These are phyloP conservation scores for Redunca redunca DNA, from an alignment of 2,113 vertebrate species.

Conservation along the genomic window DNA sequence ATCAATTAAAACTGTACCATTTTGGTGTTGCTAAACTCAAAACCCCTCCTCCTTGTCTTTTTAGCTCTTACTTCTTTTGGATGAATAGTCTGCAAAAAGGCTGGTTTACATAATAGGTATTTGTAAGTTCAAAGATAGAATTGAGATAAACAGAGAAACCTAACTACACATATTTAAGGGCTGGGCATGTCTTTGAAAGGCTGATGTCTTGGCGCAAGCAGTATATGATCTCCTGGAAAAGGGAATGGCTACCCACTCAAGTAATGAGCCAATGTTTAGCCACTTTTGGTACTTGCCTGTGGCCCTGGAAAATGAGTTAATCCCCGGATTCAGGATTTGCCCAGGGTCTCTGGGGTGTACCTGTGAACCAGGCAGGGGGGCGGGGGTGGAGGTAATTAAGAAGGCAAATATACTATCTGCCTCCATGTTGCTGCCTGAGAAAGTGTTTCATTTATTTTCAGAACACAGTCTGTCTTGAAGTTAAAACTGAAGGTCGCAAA, in stretches of 20 bases:
- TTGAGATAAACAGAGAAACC: neutral
- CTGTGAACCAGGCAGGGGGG: neutral
- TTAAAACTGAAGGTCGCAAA: neutral
- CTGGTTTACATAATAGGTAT: neutral
- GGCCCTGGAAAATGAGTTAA: neutral
- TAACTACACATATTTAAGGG: neutral
- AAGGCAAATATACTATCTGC: neutral
- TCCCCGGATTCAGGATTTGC: neutral
- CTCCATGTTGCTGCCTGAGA: neutral
- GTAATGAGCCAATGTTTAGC: neutral
- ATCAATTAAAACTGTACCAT: neutral
- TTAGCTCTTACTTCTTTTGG: neutral
- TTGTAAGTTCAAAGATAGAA: neutral
- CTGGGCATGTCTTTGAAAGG: neutral
- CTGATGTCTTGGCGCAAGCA: neutral
- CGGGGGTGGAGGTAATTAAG: neutral
- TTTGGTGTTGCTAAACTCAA: neutral
- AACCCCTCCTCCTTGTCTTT: neutral
- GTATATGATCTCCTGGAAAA: neutral
- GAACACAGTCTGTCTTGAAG: neutral
- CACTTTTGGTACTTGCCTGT: neutral
- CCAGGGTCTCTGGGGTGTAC: neutral
- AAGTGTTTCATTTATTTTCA: neutral
- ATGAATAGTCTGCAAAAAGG: neutral
- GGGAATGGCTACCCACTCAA: neutral